Evolutionary conservation across 2,888 invertebrate genomes (phyloP).

Genomic region (Myopa tessellatipennis): DNA sequence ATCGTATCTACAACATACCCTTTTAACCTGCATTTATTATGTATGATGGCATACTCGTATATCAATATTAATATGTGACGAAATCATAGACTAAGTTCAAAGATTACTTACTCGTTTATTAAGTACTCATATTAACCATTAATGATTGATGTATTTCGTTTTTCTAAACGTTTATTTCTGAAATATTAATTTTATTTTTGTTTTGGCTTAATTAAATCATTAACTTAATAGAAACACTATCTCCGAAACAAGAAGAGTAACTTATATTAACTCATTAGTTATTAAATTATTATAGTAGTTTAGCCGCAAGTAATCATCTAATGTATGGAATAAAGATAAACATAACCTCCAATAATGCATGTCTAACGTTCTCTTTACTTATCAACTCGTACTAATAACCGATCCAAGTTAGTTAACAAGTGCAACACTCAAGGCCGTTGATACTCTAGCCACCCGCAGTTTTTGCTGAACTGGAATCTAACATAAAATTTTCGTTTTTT

Average conservation of each 20-base stretch:
- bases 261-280: background rate
- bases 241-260: background rate
- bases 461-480: background rate
- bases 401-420: background rate
- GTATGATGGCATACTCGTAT: background rate
- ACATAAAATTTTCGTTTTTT: constrained; percentile 1
- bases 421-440: background rate
- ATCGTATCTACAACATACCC: background rate
- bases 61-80: background rate
- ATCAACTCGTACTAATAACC: constrained; percentile 22
- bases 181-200: background rate
- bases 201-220: background rate
- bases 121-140: background rate
- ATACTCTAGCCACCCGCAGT: too few relatives aligned
- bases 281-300: constrained; percentile 1
- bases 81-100: background rate
- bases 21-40: background rate
- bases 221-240: constrained; percentile 12
- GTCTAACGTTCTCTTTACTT: constrained; percentile 24
- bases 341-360: constrained; percentile 31
- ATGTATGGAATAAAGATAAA: constrained; percentile 17
- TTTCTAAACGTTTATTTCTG: background rate
- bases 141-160: background rate
- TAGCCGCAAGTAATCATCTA: background rate
- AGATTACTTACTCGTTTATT: background rate